These are phyloP conservation scores for Drymodes brunneopygia DNA, from an alignment of 2,113 vertebrate species.

Conservation along the genomic window DNA sequence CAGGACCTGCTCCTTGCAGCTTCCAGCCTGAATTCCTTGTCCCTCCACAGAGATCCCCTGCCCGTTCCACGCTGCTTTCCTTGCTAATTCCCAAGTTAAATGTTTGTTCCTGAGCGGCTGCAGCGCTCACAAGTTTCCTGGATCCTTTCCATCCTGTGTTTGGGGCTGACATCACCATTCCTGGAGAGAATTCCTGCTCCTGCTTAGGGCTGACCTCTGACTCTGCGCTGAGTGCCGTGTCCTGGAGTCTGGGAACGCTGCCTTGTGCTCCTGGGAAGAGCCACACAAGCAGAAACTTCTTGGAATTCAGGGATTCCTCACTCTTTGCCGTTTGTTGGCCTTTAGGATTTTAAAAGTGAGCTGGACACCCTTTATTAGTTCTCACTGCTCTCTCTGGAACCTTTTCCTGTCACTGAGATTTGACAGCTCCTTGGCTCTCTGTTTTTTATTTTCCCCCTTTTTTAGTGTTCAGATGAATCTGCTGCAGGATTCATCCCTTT, in stretches of 20 bases:
- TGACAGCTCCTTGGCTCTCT: not conserved
- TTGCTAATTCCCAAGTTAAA: not conserved
- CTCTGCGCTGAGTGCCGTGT: not conserved
- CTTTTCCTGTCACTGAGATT: not conserved
- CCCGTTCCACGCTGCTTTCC: not conserved
- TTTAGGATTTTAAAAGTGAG: not conserved
- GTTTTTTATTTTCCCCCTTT: not conserved
- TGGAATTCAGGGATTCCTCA: not conserved
- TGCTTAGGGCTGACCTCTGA: not conserved
- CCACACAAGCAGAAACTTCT: not conserved
- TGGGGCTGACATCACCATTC: constrained; percentile 4
- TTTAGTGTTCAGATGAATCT: not conserved
- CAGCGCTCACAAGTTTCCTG: not conserved
- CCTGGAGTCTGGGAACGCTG: not conserved
- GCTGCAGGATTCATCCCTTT: not conserved
- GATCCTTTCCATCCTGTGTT: not conserved
- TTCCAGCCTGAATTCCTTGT: not conserved
- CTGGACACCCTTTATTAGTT: not conserved
- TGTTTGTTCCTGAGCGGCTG: not conserved
- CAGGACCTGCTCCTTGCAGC: not conserved
- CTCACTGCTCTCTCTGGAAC: not conserved
- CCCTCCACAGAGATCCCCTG: not conserved
- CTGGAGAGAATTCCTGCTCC: not conserved
- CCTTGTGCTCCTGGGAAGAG: not conserved
- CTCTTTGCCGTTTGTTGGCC: not conserved